Evolutionary conservation across 2,113 vertebrate species (phyloP), one percentile per base, ranked within the genome.

Genomic region (Scomber scombrus): DNA sequence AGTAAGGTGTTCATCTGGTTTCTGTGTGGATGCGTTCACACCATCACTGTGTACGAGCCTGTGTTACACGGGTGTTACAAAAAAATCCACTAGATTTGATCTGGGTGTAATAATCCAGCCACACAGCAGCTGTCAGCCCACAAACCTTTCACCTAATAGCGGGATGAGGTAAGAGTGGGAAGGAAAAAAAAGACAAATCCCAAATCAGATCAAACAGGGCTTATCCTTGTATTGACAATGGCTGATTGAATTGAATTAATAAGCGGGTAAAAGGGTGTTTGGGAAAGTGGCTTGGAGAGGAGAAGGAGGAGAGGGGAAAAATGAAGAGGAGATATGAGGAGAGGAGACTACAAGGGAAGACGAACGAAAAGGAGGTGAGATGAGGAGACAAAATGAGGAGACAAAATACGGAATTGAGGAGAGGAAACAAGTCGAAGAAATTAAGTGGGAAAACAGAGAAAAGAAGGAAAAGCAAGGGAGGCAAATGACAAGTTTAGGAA

Each of bases 181-280:
- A 66, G 50, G 51, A 50, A 78, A 79, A 81, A 81, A 57, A 70
- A 76, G 65, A 81, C 66, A 87, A 86, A 86, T 89, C 88, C 78
- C 78, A 85, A 84, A 87, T 50, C 74, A 84, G 78, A 85, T 92
- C 84, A 85, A 26, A 46, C 69, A 14, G 45, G 70, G 74, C 70
- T 89, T 83, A 82, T 64, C 68, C 61, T 88, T 82, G 90, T 81
- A 70, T 84, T 76, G 64, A 26, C 3, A 18, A 73, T 75, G 65
- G 75, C 60, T 85, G 78, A 91, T 80, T 86, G 43, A 80, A 90
- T 84, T 65, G 75, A 75, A 74, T 60, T 1, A 31, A 67, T 67
- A 40, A 89, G 60, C 71, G 61, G 40, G 87, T 61, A 71, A 43
- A 64, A 43, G 46, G 65, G 64, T 19, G 40, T 74, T 69, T 56